Evolutionary conservation across 2,113 vertebrate genomes (phyloP).

Genomic region (Rhagologus leucostigma): DNA sequence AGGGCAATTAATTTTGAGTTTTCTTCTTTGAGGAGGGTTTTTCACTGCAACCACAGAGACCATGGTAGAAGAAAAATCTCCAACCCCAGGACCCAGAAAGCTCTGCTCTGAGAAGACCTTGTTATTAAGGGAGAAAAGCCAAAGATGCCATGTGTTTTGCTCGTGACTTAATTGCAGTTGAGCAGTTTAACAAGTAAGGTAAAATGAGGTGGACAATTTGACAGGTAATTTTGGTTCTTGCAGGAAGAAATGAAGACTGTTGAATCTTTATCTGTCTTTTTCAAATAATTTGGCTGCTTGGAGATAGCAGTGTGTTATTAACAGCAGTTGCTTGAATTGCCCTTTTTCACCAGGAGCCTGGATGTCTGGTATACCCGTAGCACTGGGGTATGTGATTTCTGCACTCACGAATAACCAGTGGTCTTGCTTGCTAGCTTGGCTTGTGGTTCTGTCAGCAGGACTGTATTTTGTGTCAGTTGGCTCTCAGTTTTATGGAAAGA

Average conservation of each 20-base stretch:
- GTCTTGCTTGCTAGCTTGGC: not conserved
- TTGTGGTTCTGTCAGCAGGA: not conserved
- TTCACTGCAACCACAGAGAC: not conserved
- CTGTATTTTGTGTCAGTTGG: not conserved
- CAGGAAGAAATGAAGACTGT: not conserved
- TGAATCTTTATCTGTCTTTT: not conserved
- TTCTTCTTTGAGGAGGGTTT: not conserved
- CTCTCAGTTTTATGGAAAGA: not conserved
- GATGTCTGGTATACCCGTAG: not conserved
- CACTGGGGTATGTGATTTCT: not conserved
- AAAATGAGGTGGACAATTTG: not conserved
- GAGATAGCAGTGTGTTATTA: not conserved
- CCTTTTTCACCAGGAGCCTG: not conserved
- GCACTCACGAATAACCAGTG: not conserved
- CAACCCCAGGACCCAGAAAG: not conserved
- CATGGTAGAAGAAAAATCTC: not conserved
- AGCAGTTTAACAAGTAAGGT: not conserved
- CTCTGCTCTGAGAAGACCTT: not conserved
- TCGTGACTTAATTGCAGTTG: not conserved
- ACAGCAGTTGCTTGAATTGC: not conserved
- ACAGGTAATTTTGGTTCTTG: not conserved
- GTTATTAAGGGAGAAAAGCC: not conserved
- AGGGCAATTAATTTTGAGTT: not conserved
- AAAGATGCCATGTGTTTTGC: not conserved
- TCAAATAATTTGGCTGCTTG: not conserved